Conservation (phyloP, 2,113 vertebrate species). For the Nanorana parkeri region DNA sequence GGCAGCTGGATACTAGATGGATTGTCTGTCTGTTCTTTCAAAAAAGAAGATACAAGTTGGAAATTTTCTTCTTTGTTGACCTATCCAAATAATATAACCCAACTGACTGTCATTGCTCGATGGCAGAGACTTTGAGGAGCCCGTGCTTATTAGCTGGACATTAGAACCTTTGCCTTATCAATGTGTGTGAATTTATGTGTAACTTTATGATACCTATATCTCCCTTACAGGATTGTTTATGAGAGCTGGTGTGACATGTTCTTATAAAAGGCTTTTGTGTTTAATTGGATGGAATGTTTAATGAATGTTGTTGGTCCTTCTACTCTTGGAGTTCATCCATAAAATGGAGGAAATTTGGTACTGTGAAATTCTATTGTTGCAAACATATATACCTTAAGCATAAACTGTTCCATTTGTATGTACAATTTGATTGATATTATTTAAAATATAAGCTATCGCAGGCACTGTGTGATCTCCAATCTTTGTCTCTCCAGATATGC, state of each 20-base stretch:
- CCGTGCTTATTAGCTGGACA: slow-evolving; percentile 4
- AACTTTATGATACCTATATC: neutral
- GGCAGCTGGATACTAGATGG: slow-evolving; percentile 22
- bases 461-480: neutral
- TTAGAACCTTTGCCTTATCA: slow-evolving; percentile 30
- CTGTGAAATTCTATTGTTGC: slow-evolving; percentile 18
- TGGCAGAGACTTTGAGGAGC: slow-evolving; percentile 16
- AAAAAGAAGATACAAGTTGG: slow-evolving; percentile 19
- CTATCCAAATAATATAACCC: slow-evolving; percentile 10
- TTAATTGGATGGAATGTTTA: slow-evolving; percentile 14
- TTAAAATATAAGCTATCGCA: slow-evolving; percentile 32
- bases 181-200: slow-evolving; percentile 14
- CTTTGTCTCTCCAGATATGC: neutral
- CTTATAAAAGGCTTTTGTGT: neutral
- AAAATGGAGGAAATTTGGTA: slow-evolving; percentile 16
- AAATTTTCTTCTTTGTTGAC: slow-evolving; percentile 22
- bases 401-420: neutral
- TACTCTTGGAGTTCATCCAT: slow-evolving; percentile 1
- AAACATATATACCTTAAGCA: slow-evolving; percentile 6
- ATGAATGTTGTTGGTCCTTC: slow-evolving; percentile 23
- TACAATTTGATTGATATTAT: slow-evolving; percentile 15
- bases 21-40: slow-evolving; percentile 4
- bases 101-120: slow-evolving; percentile 1
- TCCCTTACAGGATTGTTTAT: slow-evolving; percentile 1
- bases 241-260: neutral